Evolutionary conservation across 2,888 invertebrate genomes (phyloP), one percentile per base, ranked within the genome.

Genomic region (Callosobruchus maculatus): DNA sequence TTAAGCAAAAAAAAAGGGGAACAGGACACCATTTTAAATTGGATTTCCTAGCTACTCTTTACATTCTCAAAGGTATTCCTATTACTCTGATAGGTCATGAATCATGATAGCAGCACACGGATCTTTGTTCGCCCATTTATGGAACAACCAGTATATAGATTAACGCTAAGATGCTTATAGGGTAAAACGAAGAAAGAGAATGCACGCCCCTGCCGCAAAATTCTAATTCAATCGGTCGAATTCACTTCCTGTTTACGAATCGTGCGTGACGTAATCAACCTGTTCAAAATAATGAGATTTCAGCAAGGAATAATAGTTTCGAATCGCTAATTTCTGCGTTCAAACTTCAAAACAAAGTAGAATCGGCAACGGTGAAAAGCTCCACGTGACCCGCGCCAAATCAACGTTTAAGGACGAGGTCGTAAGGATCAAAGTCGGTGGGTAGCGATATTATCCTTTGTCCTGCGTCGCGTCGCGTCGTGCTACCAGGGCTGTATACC

Each of bases 391-490:
- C 49, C 13, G 9, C 18, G 7, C 49, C 49, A 13, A 0, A 49
- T 7, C 18, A 5, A 18, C 5, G 5, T 3, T 49, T 49, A 81
- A 82, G 82, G 81, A 80, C 80, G 74, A 76, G 77, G 80, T 72
- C 76, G 77, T 83, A 84, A 83, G 84, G 84, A 80, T 81, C 80
- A 85, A 80, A 84, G 80, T 84, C 79, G 85, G 78, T 75, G 82
- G 80, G 80, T 49, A 49, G 49, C 49, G 13, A 7, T 1, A 49
- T n/a, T 49, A 82, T 85, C 83, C 85, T 85, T 84, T 85, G 85
- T 85, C 85, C 84, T 84, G 49, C 1, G 13, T 49, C 49, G 49
- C 3, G 49, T n/a, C n/a, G n/a, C n/a, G n/a, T n/a, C n/a, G n/a
- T n/a, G n/a, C n/a, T n/a, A 18, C 9, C 49, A 49, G 49, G 49